Evolutionary conservation across 2,888 invertebrate genomes (phyloP).

Genomic region (Acleris literana): DNA sequence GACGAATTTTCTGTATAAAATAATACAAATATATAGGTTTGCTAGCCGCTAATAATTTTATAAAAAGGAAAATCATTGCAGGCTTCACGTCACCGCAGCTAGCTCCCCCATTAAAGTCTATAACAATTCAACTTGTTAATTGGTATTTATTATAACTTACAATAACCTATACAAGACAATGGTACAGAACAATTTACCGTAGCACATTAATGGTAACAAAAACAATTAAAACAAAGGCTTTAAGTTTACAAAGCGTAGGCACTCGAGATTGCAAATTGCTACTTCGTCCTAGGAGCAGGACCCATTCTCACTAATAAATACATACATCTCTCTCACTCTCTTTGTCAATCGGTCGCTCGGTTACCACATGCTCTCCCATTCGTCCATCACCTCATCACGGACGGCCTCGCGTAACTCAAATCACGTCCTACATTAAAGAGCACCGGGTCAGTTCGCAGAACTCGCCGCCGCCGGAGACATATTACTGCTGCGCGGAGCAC

Average conservation of each 20-base stretch:
- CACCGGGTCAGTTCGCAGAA: conserved; percentile 81
- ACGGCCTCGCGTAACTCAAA: conserved; percentile 77
- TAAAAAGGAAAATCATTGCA: conserved; percentile 39
- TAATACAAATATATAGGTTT: conserved; percentile 72
- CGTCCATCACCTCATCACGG: conserved; percentile 64
- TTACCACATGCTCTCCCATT: conserved; percentile 55
- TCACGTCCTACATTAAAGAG: conserved; percentile 75
- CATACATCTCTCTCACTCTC: conserved; percentile 68
- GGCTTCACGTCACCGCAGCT: conserved; percentile 46
- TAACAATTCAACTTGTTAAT: conserved; percentile 83
- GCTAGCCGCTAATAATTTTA: conserved; percentile 46
- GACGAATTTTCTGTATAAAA: conserved; percentile 78
- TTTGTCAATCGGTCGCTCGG: conserved; percentile 53
- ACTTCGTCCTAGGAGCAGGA: conserved; percentile 73
- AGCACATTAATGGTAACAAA: conserved; percentile 82
- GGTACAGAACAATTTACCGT: conserved; percentile 77
- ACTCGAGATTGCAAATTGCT: conserved; percentile 85
- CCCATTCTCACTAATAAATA: conserved; percentile 83
- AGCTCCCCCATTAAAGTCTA: conserved; percentile 54
- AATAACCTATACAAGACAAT: conserved; percentile 79
- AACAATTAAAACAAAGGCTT: conserved; percentile 81
- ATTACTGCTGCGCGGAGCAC: conserved; percentile 59
- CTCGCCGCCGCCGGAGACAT: conserved; percentile 62
- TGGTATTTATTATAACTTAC: conserved; percentile 80
- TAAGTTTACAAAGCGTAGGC: conserved; percentile 83